These are phyloP conservation scores for Gallinago stenura DNA, from an alignment of 2,797 vertebrate genomes.

Conservation along the genomic window DNA sequence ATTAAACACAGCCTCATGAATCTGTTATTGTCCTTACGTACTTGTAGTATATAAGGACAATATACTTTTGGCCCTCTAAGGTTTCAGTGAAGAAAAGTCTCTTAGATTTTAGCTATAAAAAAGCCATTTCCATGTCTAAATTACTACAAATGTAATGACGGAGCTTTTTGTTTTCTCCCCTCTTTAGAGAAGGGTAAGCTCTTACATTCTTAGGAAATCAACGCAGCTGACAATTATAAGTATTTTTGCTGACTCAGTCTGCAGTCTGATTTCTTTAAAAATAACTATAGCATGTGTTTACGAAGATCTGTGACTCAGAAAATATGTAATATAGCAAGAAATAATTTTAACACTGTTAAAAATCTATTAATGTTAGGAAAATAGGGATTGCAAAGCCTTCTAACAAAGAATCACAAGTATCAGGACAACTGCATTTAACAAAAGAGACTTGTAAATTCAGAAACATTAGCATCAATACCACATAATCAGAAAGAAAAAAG, in stretches of 20 bases:
- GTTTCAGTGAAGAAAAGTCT: neutral
- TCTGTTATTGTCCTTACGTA: neutral
- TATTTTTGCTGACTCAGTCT: neutral
- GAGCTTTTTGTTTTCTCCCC: too few relatives aligned
- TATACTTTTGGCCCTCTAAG: neutral
- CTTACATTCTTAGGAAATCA: neutral
- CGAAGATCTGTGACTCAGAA: neutral
- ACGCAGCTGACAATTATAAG: neutral
- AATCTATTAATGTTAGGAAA: neutral
- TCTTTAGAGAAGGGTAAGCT: neutral
- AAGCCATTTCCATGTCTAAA: neutral
- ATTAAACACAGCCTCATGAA: neutral
- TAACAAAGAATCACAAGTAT: neutral
- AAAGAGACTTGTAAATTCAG: neutral
- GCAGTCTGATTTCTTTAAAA: neutral
- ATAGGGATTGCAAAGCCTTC: neutral
- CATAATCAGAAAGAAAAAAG: neutral
- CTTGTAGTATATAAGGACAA: neutral
- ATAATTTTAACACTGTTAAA: neutral
- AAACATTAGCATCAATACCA: neutral
- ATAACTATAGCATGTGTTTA: neutral
- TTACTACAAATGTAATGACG: neutral
- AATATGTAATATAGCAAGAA: neutral
- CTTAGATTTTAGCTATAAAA: neutral
- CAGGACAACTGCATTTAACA: neutral